A percentile compares a stretch with the other conserved stretches of the same genome.
phyloP scores from a whole-genome alignment of 2,888 invertebrate genomes.

The Cheilosia soror region DNA sequence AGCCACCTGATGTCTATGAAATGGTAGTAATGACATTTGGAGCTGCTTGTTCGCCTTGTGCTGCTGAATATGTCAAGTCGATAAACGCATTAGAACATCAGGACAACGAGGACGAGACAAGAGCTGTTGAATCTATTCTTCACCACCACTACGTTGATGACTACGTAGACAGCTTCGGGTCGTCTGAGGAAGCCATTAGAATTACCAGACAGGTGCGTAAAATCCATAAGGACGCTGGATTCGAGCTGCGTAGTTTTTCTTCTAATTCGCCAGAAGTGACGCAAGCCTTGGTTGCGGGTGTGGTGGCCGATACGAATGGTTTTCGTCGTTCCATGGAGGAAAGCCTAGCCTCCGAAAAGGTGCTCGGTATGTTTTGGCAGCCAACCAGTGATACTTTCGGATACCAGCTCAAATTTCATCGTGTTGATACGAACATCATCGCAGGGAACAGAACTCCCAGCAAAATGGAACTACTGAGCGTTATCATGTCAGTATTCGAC shows the following conservation, averaged over 20 bases:
- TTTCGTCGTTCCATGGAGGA: not conserved
- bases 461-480: no score
- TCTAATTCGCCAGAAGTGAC: constrained; percentile 10
- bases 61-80: constrained; percentile 65
- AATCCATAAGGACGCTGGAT: constrained; percentile 13
- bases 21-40: constrained; percentile 67
- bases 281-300: not conserved
- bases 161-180: constrained; percentile 2
- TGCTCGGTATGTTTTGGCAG: constrained; percentile 75
- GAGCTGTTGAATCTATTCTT: constrained; percentile 43
- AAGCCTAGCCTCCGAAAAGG: constrained; percentile 26
- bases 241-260: not conserved
- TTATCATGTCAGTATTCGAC: no score
- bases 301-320: not conserved
- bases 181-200: not conserved
- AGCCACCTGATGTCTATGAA: constrained; percentile 39
- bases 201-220: not conserved
- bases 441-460: no score
- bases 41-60: constrained; percentile 54
- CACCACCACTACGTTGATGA: constrained; percentile 43
- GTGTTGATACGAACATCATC: constrained; percentile 18
- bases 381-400: constrained; percentile 56
- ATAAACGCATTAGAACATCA: not conserved
- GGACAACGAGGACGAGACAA: not conserved
- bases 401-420: constrained; percentile 33